A percentile compares a stretch with the other conserved stretches of the same genome.
phyloP scores from a whole-genome alignment of 2,113 vertebrate species.

The Oryzias curvinotus region DNA sequence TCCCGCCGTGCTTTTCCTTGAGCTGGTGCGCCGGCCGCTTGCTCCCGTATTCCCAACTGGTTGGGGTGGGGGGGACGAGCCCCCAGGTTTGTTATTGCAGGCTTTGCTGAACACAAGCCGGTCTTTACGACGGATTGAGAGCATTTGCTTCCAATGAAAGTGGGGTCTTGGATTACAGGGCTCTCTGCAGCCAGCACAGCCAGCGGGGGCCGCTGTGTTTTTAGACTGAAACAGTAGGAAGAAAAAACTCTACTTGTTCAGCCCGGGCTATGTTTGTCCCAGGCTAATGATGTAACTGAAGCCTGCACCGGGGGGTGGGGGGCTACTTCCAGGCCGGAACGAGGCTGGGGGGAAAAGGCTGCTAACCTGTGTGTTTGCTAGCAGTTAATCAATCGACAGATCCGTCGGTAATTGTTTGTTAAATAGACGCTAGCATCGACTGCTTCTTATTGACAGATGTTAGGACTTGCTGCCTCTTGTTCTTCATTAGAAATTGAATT shows the following conservation, averaged over 20 bases:
- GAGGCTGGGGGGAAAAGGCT: background rate
- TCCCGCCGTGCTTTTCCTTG: conserved; percentile 24
- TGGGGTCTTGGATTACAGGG: conserved; percentile 98
- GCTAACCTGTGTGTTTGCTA: background rate
- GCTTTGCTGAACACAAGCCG: conserved; percentile 96
- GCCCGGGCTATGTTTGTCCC: conserved; percentile 88
- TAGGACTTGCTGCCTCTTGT: background rate
- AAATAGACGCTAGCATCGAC: background rate
- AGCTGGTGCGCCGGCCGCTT: conserved; percentile 63
- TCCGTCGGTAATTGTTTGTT: conserved; percentile 12
- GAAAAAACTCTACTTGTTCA: conserved; percentile 87
- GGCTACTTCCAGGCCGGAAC: conserved; percentile 23
- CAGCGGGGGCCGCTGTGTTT: conserved; percentile 81
- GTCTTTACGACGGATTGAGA: conserved; percentile 98
- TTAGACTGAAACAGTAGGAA: conserved; percentile 96
- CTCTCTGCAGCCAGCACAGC: conserved; percentile 74
- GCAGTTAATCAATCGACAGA: conserved; percentile 17
- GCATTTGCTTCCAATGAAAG: conserved; percentile 99
- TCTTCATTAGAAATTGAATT: background rate
- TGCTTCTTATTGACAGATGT: background rate
- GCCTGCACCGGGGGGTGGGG: conserved; percentile 77
- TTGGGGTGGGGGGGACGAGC: conserved; percentile 77
- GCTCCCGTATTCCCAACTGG: conserved; percentile 84
- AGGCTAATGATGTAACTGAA: conserved; percentile 96
- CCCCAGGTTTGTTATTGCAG: conserved; percentile 97